Percentiles rank a stretch among this genome's conserved stretches.
Conservation (phyloP, 2,888 invertebrate species). For the Dolichopus griseipennis region DNA sequence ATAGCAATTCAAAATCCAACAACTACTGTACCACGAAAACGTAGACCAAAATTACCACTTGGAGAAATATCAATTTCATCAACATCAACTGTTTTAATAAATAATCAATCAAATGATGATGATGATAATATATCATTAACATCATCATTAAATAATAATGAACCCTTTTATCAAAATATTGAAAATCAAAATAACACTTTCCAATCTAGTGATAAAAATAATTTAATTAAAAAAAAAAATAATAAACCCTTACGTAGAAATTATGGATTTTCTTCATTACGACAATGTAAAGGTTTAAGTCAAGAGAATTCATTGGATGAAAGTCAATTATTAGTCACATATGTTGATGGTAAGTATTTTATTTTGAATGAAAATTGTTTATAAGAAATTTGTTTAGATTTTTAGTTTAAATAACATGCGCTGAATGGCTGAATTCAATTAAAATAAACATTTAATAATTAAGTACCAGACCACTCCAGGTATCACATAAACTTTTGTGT, state of each 20-base stretch:
- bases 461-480: too few species aligned
- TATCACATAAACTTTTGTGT: too few species aligned
- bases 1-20: conserved; percentile 17
- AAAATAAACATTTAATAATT: too few species aligned
- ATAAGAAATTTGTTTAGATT: too few species aligned
- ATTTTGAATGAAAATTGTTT: too few species aligned
- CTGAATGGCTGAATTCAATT: too few species aligned
- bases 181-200: neutral
- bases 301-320: conserved; percentile 11
- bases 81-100: conserved; percentile 36
- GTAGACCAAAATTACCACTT: conserved; percentile 37
- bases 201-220: neutral
- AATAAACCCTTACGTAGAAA: neutral
- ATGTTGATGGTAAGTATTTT: conserved; percentile 24
- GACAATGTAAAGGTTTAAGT: neutral
- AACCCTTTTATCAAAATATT: conserved; percentile 38
- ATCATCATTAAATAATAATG: conserved; percentile 20
- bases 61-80: conserved; percentile 41
- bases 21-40: conserved; percentile 38
- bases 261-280: neutral
- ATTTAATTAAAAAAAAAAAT: neutral
- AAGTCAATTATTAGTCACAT: conserved; percentile 21
- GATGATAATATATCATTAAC: conserved; percentile 7
- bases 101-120: conserved; percentile 24
- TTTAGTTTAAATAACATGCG: too few species aligned